Percentiles rank a stretch among this genome's conserved stretches.
Evolutionary conservation across 2,113 vertebrate species (phyloP).

Genomic region (Hydrolagus affinis): DNA sequence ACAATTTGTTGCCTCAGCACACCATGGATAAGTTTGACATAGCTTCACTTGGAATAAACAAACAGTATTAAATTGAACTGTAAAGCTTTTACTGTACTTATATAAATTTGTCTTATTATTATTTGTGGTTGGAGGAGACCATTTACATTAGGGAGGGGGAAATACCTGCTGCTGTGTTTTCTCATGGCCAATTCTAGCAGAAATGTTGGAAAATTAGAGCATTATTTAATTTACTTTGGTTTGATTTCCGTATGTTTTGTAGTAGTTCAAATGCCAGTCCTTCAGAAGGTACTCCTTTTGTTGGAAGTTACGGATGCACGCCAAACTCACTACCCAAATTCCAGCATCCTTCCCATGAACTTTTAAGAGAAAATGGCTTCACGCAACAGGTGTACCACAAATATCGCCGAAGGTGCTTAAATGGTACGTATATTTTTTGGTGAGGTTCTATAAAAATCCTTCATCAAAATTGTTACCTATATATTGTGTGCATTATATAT

Average conservation of each 20-base stretch:
- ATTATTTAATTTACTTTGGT: neutral
- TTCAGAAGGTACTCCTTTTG: slow-evolving; percentile 63
- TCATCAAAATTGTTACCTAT: neutral
- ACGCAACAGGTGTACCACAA: slow-evolving; percentile 93
- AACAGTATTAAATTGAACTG: no score
- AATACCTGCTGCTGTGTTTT: no score
- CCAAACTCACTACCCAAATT: slow-evolving; percentile 87
- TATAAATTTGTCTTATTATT: no score
- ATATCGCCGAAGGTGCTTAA: slow-evolving; percentile 76
- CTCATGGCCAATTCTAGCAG: no score
- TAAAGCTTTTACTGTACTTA: no score
- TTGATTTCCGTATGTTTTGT: slow-evolving; percentile 34
- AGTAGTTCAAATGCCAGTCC: slow-evolving; percentile 79
- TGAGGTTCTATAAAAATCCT: neutral
- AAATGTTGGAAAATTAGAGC: no score
- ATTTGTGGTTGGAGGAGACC: no score
- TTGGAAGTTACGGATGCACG: slow-evolving; percentile 67
- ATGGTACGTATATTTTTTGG: slow-evolving; percentile 53
- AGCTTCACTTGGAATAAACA: no score
- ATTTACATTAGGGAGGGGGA: no score
- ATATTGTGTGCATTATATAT: no score
- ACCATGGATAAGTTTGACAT: no score
- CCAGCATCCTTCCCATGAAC: slow-evolving; percentile 88
- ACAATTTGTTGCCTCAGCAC: no score
- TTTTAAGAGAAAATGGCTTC: slow-evolving; percentile 88